Evolutionary conservation across 2,797 vertebrate species (phyloP).

Genomic region (Tenualosa ilisha): DNA sequence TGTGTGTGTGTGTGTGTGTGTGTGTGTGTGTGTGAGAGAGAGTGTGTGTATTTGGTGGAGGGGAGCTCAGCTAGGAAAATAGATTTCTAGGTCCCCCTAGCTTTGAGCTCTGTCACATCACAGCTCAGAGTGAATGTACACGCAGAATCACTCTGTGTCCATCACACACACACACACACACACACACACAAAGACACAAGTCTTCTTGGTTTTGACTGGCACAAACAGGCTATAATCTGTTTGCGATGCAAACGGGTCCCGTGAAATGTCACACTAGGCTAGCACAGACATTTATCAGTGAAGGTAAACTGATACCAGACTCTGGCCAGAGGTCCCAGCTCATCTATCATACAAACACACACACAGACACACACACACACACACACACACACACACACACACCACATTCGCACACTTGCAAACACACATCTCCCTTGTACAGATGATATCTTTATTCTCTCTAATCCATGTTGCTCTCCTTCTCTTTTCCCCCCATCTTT

Average conservation of each 20-base stretch:
- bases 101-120: background rate
- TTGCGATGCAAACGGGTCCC: conserved; percentile 41
- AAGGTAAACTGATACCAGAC: conserved; percentile 46
- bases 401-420: conserved; percentile 33
- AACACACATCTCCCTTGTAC: conserved; percentile 11
- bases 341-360: conserved; percentile 53
- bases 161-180: background rate
- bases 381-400: background rate
- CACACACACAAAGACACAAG: background rate
- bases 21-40: background rate
- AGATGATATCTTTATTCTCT: background rate
- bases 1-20: background rate
- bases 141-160: background rate
- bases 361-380: conserved; percentile 22
- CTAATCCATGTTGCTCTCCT: conserved; percentile 11
- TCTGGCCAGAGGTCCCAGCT: conserved; percentile 43
- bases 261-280: conserved; percentile 51
- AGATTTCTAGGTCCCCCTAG: background rate
- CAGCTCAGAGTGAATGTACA: background rate
- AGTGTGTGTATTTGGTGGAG: background rate
- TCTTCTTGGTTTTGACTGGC: conserved; percentile 16
- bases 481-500: background rate
- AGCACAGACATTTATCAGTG: conserved; percentile 50
- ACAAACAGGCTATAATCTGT: conserved; percentile 38
- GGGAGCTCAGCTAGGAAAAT: background rate